Evolutionary conservation across 2,888 invertebrate genomes (phyloP), one percentile per base, ranked within the genome.

Genomic region (Amaurobius ferox): DNA sequence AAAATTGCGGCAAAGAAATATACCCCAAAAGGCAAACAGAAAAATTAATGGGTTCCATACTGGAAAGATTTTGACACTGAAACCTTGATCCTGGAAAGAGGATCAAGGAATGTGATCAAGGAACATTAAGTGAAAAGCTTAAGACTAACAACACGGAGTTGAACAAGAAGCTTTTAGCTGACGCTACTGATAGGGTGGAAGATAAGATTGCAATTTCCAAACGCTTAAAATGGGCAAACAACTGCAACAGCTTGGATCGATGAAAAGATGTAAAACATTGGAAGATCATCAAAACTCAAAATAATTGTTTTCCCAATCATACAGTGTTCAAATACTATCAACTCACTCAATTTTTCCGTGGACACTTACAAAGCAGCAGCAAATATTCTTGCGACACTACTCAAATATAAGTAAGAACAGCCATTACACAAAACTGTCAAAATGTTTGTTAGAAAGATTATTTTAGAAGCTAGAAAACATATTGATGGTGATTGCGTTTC

Each of bases 221-320:
- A 64, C 16, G 30, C 2, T 29, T 30, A 13, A 64, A 64, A 64
- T 64, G 64, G 64, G 64, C 64, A 29, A 16, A 64, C 16, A 29
- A 29, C 0, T 64, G 16, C 30, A 3, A 64, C 9, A 28, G 2
- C 23, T 29, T 30, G 9, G 29, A 64, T n/a, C 64, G 29, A 19
- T 13, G 30, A 28, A 68, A 68, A 68, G 68, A 68, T 26, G 6
- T 0, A 6, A 68, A 39, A 39, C 23, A 39, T 1, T n/a, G n/a
- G n/a, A n/a, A n/a, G n/a, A n/a, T n/a, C n/a, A n/a, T n/a, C n/a
- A n/a, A n/a, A n/a, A n/a, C 39, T 11, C 6, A 23, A 68, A 39
- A 39, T 13, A 39, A 68, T 2, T 68, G 39, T 0, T 68, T 39
- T n/a, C 7, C 2, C 0, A 0, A 68, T 30, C 66, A 30, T 30